Percentiles rank a stretch among this genome's conserved stretches.
Conservation (phyloP, 2,113 vertebrate genomes). For the Gavia stellata region DNA sequence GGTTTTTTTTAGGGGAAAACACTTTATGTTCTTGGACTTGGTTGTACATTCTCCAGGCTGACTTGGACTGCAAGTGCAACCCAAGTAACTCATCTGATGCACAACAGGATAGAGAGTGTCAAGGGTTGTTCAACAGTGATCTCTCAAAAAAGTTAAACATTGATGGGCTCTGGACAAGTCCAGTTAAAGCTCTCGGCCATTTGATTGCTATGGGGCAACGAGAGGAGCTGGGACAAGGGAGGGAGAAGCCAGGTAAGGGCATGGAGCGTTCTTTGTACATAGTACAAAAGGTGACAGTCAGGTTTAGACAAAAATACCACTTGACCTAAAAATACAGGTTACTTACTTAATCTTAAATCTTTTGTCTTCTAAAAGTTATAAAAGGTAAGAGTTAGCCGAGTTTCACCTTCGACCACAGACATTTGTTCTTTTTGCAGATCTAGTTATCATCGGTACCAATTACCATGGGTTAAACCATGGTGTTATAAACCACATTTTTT, state of each 20-base stretch:
- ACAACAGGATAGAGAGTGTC: neutral
- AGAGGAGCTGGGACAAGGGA: neutral
- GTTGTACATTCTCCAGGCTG: neutral
- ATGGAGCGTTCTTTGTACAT: neutral
- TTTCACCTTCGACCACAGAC: neutral
- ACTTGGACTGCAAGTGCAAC: neutral
- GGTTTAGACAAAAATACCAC: neutral
- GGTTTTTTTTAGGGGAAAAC: neutral
- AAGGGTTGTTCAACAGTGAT: neutral
- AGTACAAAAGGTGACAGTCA: neutral
- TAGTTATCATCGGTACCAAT: neutral
- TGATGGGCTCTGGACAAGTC: neutral
- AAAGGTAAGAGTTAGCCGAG: rapidly evolving
- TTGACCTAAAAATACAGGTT: neutral
- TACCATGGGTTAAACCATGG: neutral
- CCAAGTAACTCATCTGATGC: neutral
- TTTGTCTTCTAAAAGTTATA: neutral
- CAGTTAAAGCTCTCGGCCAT: neutral
- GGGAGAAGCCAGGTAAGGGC: neutral
- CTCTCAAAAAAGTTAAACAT: conserved; percentile 50
- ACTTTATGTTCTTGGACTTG: neutral
- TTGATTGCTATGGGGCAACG: neutral
- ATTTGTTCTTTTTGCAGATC: neutral
- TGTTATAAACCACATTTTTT: neutral
- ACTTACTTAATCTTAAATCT: neutral